Percentiles rank a stretch among this genome's conserved stretches.
Conservation (phyloP, 2,797 vertebrate genomes). For the Taeniopygia guttata region DNA sequence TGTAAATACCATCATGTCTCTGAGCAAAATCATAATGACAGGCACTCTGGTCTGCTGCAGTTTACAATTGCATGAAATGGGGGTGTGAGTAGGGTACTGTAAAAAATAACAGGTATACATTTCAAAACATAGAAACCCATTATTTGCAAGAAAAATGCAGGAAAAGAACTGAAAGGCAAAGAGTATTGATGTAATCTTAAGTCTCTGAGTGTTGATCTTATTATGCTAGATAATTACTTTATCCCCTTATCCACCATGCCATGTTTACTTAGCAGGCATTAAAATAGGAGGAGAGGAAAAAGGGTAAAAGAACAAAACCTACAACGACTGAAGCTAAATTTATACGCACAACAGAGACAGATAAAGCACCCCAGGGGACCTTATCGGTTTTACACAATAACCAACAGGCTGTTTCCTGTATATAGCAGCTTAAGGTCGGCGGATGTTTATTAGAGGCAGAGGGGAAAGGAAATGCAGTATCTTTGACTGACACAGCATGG, state of each 20-base stretch:
- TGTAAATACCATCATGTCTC: conserved; percentile 32
- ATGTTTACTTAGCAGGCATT: conserved; percentile 54
- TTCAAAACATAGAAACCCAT: conserved; percentile 42
- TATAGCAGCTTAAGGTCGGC: conserved; percentile 60
- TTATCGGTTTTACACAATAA: conserved; percentile 70
- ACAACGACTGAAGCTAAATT: conserved; percentile 58
- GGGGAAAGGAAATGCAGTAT: conserved; percentile 65
- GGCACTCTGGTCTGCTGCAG: conserved; percentile 30
- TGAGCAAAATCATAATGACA: conserved; percentile 57
- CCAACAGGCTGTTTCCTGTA: conserved; percentile 67
- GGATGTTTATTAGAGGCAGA: conserved; percentile 67
- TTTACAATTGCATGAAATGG: conserved; percentile 3
- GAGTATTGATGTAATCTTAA: background rate
- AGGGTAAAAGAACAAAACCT: conserved; percentile 55
- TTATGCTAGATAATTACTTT: conserved; percentile 34
- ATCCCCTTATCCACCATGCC: conserved; percentile 44
- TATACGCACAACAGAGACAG: conserved; percentile 37
- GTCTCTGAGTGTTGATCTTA: conserved; percentile 27
- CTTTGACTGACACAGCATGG: conserved; percentile 61
- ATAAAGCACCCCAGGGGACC: conserved; percentile 58
- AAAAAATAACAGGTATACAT: conserved; percentile 42
- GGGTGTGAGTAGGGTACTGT: background rate
- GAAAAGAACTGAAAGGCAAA: conserved; percentile 16
- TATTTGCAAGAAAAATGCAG: conserved; percentile 5
- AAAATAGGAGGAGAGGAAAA: conserved; percentile 45